Evolutionary conservation across 2,888 invertebrate genomes (phyloP).

Genomic region (Hedychridium roseum): DNA sequence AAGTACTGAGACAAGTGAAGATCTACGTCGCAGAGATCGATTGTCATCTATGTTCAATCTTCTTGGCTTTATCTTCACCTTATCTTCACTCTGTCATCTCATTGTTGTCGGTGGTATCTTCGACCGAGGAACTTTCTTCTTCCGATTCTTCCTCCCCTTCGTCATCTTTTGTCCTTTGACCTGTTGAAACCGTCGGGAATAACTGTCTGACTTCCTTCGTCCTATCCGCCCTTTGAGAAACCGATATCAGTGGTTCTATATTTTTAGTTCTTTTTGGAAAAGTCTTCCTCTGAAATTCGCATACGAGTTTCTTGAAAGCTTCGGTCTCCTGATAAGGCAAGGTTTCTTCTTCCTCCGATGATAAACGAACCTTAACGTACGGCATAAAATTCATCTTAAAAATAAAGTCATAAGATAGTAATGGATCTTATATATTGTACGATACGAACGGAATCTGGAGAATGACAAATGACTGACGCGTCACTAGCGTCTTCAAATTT

Average conservation of each 20-base stretch:
- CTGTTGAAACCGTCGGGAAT: constrained; percentile 23
- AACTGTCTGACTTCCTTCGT: constrained; percentile 37
- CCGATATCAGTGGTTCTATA: constrained; percentile 16
- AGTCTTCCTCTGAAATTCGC: constrained; percentile 33
- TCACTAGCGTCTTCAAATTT: constrained; percentile 9
- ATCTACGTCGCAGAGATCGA: too few species aligned
- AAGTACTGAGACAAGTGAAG: too few species aligned
- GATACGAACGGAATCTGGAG: constrained; percentile 1
- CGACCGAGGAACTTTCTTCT: too few species aligned
- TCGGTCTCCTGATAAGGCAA: constrained; percentile 44
- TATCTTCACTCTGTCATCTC: constrained; percentile 26
- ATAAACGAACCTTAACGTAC: neutral
- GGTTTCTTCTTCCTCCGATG: constrained; percentile 22
- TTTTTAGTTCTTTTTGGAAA: constrained; percentile 3
- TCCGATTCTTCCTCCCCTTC: too few species aligned
- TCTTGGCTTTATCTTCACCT: neutral
- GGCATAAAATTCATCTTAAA: neutral
- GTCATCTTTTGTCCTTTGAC: too few species aligned
- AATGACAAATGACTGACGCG: constrained; percentile 12
- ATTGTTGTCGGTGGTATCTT: constrained; percentile 39
- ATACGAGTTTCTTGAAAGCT: constrained; percentile 34
- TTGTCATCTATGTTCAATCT: neutral
- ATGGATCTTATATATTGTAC: neutral
- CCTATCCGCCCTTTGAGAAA: constrained; percentile 29
- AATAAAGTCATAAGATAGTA: neutral